A percentile compares a stretch with the other conserved stretches of the same genome.
These are phyloP conservation scores for Gastrophysa polygoni DNA, from an alignment of 2,888 invertebrate genomes.

Conservation along the genomic window DNA sequence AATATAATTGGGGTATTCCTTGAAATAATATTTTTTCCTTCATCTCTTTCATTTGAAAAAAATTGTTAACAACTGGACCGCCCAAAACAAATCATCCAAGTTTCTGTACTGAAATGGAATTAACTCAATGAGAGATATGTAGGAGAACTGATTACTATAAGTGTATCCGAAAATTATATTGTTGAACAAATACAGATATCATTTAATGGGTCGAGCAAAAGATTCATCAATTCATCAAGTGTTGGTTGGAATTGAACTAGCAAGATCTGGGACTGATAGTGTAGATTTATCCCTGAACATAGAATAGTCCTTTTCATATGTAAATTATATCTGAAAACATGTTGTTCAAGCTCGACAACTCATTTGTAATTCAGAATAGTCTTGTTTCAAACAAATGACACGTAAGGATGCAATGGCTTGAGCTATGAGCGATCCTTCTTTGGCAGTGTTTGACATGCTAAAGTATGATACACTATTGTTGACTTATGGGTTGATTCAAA, in stretches of 20 bases:
- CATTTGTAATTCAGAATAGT: neutral
- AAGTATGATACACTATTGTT: constrained; percentile 49
- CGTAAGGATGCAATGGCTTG: constrained; percentile 21
- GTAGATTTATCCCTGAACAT: neutral
- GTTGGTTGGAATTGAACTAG: neutral
- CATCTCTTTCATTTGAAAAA: too few relatives aligned
- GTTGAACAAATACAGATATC: too few relatives aligned
- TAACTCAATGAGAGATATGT: too few relatives aligned
- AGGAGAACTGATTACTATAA: too few relatives aligned
- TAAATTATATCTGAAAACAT: neutral
- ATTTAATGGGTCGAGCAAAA: too few relatives aligned
- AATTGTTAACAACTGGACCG: too few relatives aligned
- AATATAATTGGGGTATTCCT: too few relatives aligned
- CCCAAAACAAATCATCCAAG: too few relatives aligned
- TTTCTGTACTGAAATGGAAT: too few relatives aligned
- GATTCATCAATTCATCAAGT: neutral
- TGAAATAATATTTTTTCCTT: too few relatives aligned
- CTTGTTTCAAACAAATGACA: constrained; percentile 2
- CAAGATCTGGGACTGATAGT: neutral
- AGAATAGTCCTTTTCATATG: neutral
- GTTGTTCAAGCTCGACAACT: neutral
- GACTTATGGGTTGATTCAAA: constrained; percentile 47
- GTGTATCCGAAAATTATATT: too few relatives aligned
- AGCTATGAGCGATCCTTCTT: constrained; percentile 36
- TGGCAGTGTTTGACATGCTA: constrained; percentile 42